Conservation (phyloP, 2,888 invertebrate species). For the Chaetogeoica ovagalla region DNA sequence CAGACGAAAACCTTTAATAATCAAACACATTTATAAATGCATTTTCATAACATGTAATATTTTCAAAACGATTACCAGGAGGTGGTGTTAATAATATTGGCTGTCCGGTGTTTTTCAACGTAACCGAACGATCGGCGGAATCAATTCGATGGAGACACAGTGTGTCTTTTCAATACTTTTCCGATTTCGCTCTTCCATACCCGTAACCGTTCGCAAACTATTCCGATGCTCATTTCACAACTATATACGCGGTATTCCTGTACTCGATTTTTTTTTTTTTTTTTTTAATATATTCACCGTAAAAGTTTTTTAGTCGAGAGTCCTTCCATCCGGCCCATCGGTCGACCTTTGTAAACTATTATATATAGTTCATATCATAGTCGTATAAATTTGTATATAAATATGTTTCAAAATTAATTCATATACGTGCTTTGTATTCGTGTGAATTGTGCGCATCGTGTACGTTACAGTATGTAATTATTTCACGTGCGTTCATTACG, state of each 20-base stretch:
- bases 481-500: too few species aligned
- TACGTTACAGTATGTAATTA: too few species aligned
- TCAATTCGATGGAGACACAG: constrained; percentile 26
- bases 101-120: background rate
- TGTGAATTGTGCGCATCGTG: background rate
- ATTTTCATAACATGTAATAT: background rate
- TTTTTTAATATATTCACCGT: background rate
- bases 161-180: constrained; percentile 29
- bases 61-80: background rate
- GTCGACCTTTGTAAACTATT: background rate
- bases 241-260: background rate
- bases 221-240: background rate
- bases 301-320: background rate
- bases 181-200: constrained; percentile 22
- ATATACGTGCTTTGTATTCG: background rate
- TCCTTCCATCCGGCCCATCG: background rate
- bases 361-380: background rate
- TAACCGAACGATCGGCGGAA: constrained; percentile 21
- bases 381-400: background rate
- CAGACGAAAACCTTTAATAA: too few species aligned
- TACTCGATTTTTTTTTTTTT: background rate
- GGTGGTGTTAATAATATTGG: background rate
- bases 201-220: constrained; percentile 9
- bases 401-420: background rate
- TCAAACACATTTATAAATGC: background rate